These are phyloP conservation scores for Orcinus orca DNA, from an alignment of 2,113 vertebrate species.

Conservation along the genomic window DNA sequence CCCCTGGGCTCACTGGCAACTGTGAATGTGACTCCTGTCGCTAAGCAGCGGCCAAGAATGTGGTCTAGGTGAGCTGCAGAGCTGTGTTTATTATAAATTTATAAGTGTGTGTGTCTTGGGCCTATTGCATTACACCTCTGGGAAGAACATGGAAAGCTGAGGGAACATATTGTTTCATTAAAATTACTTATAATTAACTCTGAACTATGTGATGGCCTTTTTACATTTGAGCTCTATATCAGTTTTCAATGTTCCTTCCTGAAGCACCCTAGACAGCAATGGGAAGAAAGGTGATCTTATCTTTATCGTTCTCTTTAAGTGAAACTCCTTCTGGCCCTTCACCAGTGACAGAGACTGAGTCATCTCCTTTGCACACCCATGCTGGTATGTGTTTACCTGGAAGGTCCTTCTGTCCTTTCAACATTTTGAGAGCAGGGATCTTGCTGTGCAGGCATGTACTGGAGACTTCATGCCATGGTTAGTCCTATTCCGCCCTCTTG, in stretches of 20 bases:
- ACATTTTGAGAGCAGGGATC: neutral
- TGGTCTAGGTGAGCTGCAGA: constrained; percentile 46
- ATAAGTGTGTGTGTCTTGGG: constrained; percentile 36
- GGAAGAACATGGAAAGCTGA: constrained; percentile 47
- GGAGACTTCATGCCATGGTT: neutral
- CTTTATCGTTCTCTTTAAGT: constrained; percentile 8
- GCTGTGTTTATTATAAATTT: constrained; percentile 62
- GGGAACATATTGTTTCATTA: constrained; percentile 54
- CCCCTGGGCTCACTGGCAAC: constrained; percentile 33
- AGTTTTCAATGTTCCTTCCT: constrained; percentile 26
- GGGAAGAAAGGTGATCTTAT: constrained; percentile 48
- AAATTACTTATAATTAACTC: constrained; percentile 59
- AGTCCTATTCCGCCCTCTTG: neutral
- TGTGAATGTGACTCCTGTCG: constrained; percentile 69
- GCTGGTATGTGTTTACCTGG: constrained; percentile 11
- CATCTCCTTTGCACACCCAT: constrained; percentile 25
- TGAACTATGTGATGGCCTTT: constrained; percentile 34
- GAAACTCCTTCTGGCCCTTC: constrained; percentile 3
- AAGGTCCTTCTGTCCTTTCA: neutral
- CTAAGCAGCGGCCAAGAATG: constrained; percentile 44
- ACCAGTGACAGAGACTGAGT: neutral
- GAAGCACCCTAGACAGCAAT: neutral
- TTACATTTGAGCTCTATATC: neutral
- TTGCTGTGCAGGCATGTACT: neutral
- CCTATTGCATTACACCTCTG: constrained; percentile 49